phyloP scores from a whole-genome alignment of 1,140 invertebrate genomes.

The Temnothorax curvispinosus region DNA sequence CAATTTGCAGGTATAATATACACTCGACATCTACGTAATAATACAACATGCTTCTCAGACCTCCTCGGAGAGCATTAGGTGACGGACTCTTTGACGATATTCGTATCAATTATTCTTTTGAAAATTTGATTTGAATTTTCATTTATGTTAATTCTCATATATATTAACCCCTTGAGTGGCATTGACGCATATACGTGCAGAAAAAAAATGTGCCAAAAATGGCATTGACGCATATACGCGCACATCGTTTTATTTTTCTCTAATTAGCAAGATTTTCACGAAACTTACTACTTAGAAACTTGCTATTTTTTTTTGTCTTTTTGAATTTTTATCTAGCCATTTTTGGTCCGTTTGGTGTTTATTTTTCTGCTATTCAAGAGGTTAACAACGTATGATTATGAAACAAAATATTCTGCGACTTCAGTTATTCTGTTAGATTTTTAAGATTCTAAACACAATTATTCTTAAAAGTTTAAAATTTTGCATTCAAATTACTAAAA shows the following conservation, averaged over 20 bases:
- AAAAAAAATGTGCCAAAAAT: too few relatives aligned
- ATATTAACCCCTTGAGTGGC: not conserved
- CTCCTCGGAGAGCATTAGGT: not conserved
- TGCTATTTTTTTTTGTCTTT: too few relatives aligned
- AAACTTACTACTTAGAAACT: too few relatives aligned
- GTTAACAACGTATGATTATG: not conserved
- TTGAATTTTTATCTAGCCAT: too few relatives aligned
- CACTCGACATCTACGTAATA: constrained; percentile 18
- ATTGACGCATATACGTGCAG: too few relatives aligned
- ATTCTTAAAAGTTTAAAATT: not conserved
- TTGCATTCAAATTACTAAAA: not conserved
- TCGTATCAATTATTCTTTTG: not conserved
- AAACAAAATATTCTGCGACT: not conserved
- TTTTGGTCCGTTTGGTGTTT: too few relatives aligned
- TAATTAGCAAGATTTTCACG: too few relatives aligned
- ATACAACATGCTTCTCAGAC: not conserved
- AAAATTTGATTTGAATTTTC: not conserved
- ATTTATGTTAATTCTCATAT: not conserved
- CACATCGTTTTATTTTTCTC: too few relatives aligned
- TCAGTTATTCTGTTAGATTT: not conserved
- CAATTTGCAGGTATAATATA: constrained; percentile 13
- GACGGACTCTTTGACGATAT: not conserved
- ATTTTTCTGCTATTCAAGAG: too few relatives aligned
- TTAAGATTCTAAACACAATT: not conserved
- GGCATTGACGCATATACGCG: too few relatives aligned